Base-by-base conservation (phyloP, 1,140 invertebrate species). In the Sitophilus oryzae region DNA sequence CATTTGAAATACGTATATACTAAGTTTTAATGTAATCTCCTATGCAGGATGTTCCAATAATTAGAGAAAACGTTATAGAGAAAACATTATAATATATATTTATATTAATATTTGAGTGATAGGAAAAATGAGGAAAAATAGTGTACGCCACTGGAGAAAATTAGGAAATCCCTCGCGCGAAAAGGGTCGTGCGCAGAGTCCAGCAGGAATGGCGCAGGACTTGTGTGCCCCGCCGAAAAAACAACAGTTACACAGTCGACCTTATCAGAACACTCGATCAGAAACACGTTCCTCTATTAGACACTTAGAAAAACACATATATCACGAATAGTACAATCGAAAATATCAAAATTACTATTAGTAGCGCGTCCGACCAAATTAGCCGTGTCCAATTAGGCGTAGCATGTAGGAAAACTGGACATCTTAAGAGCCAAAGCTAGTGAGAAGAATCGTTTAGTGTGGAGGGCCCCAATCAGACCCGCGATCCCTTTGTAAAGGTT, bases 401-500 rank as follows among this genome's bases (percentile, higher is more conserved):
- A 55, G 43, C 20, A 55, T 47, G 52, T 55, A 55, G 44, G 16
- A 47, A 21, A 34, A 40, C 36, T 34, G 15, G 35, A 11, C 25
- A 51, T 23, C 10, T 34, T 49, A 20, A 38, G 6, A 14, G 15
- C 15, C 10, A 37, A 19, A 41, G 14, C 14, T 15, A 37, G 52
- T 47, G 36, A 25, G 38, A 16, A 23, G n/a, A 52, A 52, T n/a
- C 8, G 56, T 56, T 57, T 65, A 66, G 46, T 60, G 62, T 69
- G 66, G 66, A 66, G 65, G 65, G 66, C 56, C 62, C 49, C 55
- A 61, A 62, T 51, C 53, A 63, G 49, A 60, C 61, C 52, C 57
- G 66, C 44, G 71, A 71, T 42, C 63, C 57, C 38, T 66, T 74
- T 43, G 62, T 75, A 52, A 73, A 75, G 60, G 62, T 71, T 52